phyloP scores from a whole-genome alignment of 2,888 invertebrate species.

The Empis livida region DNA sequence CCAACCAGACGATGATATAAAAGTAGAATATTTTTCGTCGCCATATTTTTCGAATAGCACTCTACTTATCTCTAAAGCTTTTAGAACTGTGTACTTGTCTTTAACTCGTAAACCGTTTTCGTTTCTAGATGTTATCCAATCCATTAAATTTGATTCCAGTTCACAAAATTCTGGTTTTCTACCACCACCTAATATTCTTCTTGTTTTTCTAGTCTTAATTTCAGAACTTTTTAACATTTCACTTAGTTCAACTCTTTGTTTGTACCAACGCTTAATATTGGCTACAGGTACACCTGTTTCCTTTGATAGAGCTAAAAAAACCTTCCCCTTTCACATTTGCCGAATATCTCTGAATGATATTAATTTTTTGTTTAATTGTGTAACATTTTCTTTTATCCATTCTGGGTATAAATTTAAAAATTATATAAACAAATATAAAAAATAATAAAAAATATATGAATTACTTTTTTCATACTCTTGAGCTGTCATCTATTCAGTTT shows the following conservation, averaged over 20 bases:
- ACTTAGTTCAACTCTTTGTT: background rate
- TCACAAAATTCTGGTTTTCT: slow-evolving; percentile 4
- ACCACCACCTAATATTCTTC: slow-evolving; percentile 1
- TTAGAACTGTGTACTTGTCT: slow-evolving; percentile 1
- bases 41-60: slow-evolving; percentile 1
- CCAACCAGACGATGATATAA: slow-evolving; percentile 1
- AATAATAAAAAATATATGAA: background rate
- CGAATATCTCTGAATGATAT: slow-evolving; percentile 1
- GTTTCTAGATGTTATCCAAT: slow-evolving; percentile 3
- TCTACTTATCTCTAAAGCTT: slow-evolving; percentile 3
- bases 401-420: background rate
- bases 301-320: background rate
- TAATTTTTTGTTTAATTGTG: slow-evolving; percentile 1
- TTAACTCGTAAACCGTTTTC: slow-evolving; percentile 1
- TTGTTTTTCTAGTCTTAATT: background rate
- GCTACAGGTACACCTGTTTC: background rate
- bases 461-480: no score
- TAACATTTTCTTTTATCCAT: slow-evolving; percentile 1
- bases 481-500: no score
- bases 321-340: background rate
- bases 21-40: background rate
- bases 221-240: background rate
- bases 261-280: slow-evolving; percentile 3
- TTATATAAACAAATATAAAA: background rate
- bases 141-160: slow-evolving; percentile 3